Evolutionary conservation across 1,140 invertebrate species (phyloP).

Genomic region (Bombus affinis): DNA sequence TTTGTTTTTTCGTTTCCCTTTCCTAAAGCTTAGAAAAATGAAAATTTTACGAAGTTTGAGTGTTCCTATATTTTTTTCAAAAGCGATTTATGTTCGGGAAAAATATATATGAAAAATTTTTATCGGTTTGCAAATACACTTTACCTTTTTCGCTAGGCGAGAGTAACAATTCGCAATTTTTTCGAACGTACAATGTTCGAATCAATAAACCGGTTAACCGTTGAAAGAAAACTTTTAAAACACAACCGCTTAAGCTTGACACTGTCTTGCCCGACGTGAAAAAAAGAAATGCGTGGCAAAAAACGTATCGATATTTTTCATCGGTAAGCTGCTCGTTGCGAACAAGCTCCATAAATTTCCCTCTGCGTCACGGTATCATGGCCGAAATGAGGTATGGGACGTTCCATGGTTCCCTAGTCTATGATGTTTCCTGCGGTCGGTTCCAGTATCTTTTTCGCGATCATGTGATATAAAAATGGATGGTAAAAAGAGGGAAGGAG

Average conservation of each 20-base stretch:
- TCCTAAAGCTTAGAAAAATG: background rate
- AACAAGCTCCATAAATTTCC: constrained; percentile 30
- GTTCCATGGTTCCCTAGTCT: background rate
- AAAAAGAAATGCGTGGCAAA: background rate
- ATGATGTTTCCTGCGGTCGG: background rate
- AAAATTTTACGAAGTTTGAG: background rate
- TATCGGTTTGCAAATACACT: background rate
- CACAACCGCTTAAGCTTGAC: background rate
- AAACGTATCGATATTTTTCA: constrained; percentile 29
- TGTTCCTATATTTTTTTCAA: background rate
- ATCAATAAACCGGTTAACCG: background rate
- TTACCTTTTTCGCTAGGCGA: no score
- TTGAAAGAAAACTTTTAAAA: background rate
- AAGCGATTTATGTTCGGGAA: background rate
- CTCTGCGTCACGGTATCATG: background rate
- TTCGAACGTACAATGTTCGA: background rate
- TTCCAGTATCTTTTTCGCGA: background rate
- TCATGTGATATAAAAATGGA: background rate
- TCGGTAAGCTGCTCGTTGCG: background rate
- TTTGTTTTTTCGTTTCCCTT: background rate
- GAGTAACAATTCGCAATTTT: background rate
- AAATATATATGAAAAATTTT: background rate
- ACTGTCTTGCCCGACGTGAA: background rate
- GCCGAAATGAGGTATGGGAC: background rate
- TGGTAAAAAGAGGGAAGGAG: background rate